Evolutionary conservation across 2,888 invertebrate genomes (phyloP), one percentile per base, ranked within the genome.

Genomic region (Gastracanthus pulcherrimus): DNA sequence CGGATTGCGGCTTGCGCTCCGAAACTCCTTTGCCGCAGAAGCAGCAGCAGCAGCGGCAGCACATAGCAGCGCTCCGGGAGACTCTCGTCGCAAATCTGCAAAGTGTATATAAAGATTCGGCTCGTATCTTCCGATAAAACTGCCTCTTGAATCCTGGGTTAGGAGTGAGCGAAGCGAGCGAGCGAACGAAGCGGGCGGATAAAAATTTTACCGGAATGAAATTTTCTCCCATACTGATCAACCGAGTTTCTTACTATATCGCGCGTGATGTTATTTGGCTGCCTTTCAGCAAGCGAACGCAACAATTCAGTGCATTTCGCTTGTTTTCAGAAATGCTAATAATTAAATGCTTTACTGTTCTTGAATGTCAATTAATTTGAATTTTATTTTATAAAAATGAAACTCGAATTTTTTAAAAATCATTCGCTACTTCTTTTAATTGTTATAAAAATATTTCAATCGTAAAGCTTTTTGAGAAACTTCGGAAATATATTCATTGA

Each of bases 1-100:
- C 86, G 86, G 87, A 87, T 89, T 88, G 87, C 87, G 81, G 19
- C 36, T 31, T 31, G 31, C 31, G 7, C 26, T n/a, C 55, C 62
- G 13, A 23, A 48, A 64, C 72, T 72, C 48, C 9, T 41, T 23
- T 34, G 19, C 31, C 7, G 34, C 11, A 13, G 11, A 55, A 55
- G 55, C 48, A 6, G 23, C 13, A n/a, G n/a, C n/a, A n/a, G n/a
- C n/a, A n/a, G n/a, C n/a, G n/a, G n/a, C n/a, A n/a, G n/a, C n/a
- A n/a, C n/a, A n/a, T n/a, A n/a, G n/a, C n/a, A n/a, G n/a, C n/a
- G n/a, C n/a, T n/a, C n/a, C n/a, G 70, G 36, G 19, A 45, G 38
- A 58, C 38, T 60, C 64, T 74, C 72, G n/a, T n/a, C n/a, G 69
- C 82, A 83, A 83, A 83, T 81, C 82, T 75, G 82, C 69, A 75